These are phyloP conservation scores for Petaurus breviceps DNA, from an alignment of 2,113 vertebrate species.

Conservation along the genomic window DNA sequence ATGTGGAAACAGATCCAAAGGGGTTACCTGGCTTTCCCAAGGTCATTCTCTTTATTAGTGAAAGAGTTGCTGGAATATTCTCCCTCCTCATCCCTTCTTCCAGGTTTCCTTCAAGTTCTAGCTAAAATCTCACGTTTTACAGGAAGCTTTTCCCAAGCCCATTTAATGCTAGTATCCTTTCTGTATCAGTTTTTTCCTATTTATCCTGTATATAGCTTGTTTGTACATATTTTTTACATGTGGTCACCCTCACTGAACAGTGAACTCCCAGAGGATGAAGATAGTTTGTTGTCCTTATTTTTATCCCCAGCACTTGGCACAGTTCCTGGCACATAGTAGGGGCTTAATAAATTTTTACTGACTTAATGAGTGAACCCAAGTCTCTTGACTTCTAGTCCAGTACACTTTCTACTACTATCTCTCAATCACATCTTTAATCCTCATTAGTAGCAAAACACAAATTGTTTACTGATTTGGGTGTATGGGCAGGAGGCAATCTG, in stretches of 20 bases:
- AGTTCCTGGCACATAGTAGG: not conserved
- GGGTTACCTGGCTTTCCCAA: not conserved
- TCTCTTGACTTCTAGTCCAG: not conserved
- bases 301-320: not conserved
- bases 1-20: not conserved
- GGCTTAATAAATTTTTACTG: not conserved
- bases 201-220: not conserved
- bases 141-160: not conserved
- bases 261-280: not conserved
- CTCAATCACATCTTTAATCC: not conserved
- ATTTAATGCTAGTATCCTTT: not conserved
- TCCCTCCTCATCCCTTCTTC: not conserved
- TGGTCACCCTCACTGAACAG: not conserved
- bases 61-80: not conserved
- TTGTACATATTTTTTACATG: not conserved
- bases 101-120: not conserved
- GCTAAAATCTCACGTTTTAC: not conserved
- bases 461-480: not conserved
- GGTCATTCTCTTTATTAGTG: not conserved
- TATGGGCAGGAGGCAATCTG: accelerated
- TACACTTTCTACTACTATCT: not conserved
- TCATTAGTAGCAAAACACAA: not conserved
- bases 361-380: not conserved
- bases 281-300: not conserved
- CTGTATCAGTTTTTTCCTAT: not conserved